Evolutionary conservation across 1,140 invertebrate species (phyloP).

Genomic region (Drosophila fuyamai): DNA sequence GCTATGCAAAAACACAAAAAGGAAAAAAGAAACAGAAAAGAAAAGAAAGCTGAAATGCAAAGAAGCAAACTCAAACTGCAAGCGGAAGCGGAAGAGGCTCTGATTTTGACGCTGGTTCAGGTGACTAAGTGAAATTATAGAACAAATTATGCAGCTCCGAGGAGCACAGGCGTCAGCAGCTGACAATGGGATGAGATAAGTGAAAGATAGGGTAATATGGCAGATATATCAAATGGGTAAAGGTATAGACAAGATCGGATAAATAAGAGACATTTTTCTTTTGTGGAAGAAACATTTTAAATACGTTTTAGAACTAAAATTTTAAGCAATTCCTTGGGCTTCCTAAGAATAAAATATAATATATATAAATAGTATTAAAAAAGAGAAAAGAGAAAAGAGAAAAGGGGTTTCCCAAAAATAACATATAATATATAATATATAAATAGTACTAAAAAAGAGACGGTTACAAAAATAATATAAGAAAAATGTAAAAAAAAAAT

Average conservation of each 20-base stretch:
- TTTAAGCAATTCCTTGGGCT: too few species aligned
- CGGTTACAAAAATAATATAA: too few species aligned
- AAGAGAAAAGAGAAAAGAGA: too few species aligned
- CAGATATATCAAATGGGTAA: background rate
- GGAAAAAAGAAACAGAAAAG: background rate
- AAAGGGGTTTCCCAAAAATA: too few species aligned
- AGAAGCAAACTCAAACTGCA: conserved; percentile 34
- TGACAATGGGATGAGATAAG: background rate
- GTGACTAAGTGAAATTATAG: conserved; percentile 46
- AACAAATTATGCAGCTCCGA: conserved; percentile 33
- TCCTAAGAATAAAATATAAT: too few species aligned
- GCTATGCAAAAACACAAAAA: conserved; percentile 28
- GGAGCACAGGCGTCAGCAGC: background rate
- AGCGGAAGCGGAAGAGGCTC: conserved; percentile 42
- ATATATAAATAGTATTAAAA: too few species aligned
- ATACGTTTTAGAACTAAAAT: too few species aligned
- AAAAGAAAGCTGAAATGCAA: conserved; percentile 16
- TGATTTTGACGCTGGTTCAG: conserved; percentile 34
- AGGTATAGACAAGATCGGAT: too few species aligned
- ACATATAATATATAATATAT: too few species aligned
- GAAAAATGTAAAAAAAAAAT: too few species aligned
- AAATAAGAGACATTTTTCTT: background rate
- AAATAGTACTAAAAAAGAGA: too few species aligned
- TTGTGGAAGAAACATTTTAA: too few species aligned
- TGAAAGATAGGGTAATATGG: background rate